These are phyloP conservation scores for Athetis lepigone DNA, from an alignment of 2,888 invertebrate species.

Conservation along the genomic window DNA sequence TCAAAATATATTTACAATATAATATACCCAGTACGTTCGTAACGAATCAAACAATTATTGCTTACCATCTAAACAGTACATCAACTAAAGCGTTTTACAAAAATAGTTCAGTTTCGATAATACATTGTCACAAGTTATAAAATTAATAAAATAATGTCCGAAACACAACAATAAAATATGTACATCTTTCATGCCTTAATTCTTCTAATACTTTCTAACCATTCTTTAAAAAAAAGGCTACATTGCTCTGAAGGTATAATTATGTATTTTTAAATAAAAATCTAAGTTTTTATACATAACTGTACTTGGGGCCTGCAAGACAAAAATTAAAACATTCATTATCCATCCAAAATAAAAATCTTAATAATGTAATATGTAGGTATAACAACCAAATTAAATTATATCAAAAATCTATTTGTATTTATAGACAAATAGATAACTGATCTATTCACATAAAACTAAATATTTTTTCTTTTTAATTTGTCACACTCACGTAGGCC, in stretches of 20 bases:
- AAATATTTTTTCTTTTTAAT: constrained; percentile 33
- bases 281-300: constrained; percentile 34
- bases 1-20: constrained; percentile 49
- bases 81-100: constrained; percentile 58
- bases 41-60: constrained; percentile 52
- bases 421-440: constrained; percentile 29
- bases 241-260: neutral
- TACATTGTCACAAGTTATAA: constrained; percentile 45
- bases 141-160: constrained; percentile 38
- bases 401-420: constrained; percentile 21
- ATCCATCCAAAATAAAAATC: constrained; percentile 14
- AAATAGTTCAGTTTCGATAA: constrained; percentile 52
- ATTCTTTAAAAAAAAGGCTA: constrained; percentile 10
- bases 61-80: constrained; percentile 54
- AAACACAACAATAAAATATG: constrained; percentile 54
- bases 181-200: constrained; percentile 38
- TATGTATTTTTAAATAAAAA: constrained; percentile 20
- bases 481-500: constrained; percentile 62
- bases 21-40: constrained; percentile 25
- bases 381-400: constrained; percentile 10
- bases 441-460: constrained; percentile 20
- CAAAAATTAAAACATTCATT: neutral
- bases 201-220: constrained; percentile 9
- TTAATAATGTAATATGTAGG: constrained; percentile 13
- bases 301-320: constrained; percentile 56